Evolutionary conservation across 2,113 vertebrate species (phyloP).

Genomic region (Misgurnus mizolepis): DNA sequence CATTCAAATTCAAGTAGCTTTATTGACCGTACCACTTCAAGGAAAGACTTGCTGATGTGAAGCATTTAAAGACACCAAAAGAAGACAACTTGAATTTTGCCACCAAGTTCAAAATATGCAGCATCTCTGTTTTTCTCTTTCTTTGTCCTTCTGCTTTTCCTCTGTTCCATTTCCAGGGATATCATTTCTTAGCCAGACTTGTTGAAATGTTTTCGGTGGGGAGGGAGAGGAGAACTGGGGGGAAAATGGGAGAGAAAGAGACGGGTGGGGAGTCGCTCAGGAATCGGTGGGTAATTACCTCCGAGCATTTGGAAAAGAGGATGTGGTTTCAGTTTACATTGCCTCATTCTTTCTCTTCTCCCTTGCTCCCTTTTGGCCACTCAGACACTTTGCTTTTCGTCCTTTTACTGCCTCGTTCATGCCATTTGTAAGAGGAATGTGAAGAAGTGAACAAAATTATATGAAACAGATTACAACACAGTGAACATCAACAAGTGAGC

Average conservation of each 20-base stretch:
- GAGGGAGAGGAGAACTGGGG: not conserved
- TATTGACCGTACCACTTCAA: slow-evolving; percentile 18
- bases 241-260: slow-evolving; percentile 18
- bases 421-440: slow-evolving; percentile 33
- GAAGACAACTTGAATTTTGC: slow-evolving; percentile 44
- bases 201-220: slow-evolving; percentile 54
- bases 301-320: slow-evolving; percentile 41
- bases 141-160: not conserved
- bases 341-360: slow-evolving; percentile 30
- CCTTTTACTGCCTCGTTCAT: slow-evolving; percentile 10
- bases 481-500: not conserved
- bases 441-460: slow-evolving; percentile 18
- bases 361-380: slow-evolving; percentile 27
- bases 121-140: slow-evolving; percentile 2
- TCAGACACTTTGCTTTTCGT: slow-evolving; percentile 32
- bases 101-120: slow-evolving; percentile 23
- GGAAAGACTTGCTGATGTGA: slow-evolving; percentile 3
- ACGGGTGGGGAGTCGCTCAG: slow-evolving; percentile 18
- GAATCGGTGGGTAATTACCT: slow-evolving; percentile 50
- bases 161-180: slow-evolving; percentile 57
- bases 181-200: slow-evolving; percentile 59
- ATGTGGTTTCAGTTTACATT: slow-evolving; percentile 46
- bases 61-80: not conserved
- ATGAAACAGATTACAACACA: not conserved
- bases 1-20: slow-evolving; percentile 38